Base-by-base conservation (phyloP, 1,140 invertebrate genomes). In the Drepana arcuata region DNA sequence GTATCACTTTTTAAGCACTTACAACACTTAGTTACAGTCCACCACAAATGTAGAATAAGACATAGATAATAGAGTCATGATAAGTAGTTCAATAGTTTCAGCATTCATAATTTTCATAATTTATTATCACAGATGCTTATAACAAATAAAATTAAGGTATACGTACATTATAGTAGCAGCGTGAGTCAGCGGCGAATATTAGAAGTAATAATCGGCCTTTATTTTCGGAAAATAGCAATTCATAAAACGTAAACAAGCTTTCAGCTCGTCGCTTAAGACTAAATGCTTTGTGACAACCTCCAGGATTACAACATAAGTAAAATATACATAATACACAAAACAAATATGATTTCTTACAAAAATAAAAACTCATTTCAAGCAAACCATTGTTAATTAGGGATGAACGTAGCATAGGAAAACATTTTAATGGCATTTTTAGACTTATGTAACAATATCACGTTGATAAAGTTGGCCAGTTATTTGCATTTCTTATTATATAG, bases 1-100 rank as follows among this genome's bases (percentile, higher is more conserved):
- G 58, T 70, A 73, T 73, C 61, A 68, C 69, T 58, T 60, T 43
- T 50, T 48, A 61, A 65, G 57, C 63, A 61, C 33, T 50, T 42
- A 54, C 27, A 46, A 58, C 39, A 42, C 32, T 15, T 40, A 45
- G 30, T 23, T 18, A 26, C n/a, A n/a, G n/a, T n/a, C n/a, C n/a
- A n/a, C n/a, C n/a, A n/a, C n/a, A n/a, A 39, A 30, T 13, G 43
- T 32, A 16, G 18, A 14, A 29, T 14, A 35, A 41, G 33, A 26
- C 39, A 53, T 52, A 48, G 45, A 48, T 44, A 47, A 60, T 35
- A 36, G n/a, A 34, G 29, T 21, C 46, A 46, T 42, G 33, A 49
- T 52, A 50, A 54, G 37, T 56, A 51, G 37, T 41, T 43, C 34
- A 42, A 51, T 60, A 42, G 43, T 41, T 62, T 55, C 44, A 41